A percentile compares a stretch with the other conserved stretches of the same genome.
These are phyloP conservation scores for Diachasmimorpha longicaudata DNA, from an alignment of 1,140 invertebrate species.

Conservation along the genomic window DNA sequence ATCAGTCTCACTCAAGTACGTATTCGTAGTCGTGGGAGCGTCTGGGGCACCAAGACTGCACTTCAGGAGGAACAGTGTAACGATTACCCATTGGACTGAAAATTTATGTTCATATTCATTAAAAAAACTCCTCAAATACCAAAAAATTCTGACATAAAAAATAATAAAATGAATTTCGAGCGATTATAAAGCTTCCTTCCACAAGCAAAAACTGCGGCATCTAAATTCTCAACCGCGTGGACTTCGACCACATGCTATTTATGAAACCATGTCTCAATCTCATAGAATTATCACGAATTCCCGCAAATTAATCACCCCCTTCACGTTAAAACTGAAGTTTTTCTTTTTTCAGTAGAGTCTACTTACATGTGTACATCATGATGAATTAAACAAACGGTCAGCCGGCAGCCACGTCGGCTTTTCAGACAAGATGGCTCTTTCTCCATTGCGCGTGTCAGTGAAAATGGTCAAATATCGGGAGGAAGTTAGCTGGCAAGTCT, in stretches of 20 bases:
- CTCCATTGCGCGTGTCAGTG: constrained; percentile 54
- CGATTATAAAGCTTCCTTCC: no score
- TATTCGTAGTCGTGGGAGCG: constrained; percentile 54
- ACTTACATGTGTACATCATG: constrained; percentile 52
- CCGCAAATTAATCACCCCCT: neutral
- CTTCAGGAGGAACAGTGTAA: constrained; percentile 21
- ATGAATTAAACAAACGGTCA: constrained; percentile 26
- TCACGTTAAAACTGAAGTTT: neutral
- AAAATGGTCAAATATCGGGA: constrained; percentile 46
- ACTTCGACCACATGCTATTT: neutral
- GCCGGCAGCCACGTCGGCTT: constrained; percentile 57
- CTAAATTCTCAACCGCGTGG: neutral
- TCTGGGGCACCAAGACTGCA: constrained; percentile 29
- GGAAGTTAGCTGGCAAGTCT: constrained; percentile 46
- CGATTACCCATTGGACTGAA: constrained; percentile 36
- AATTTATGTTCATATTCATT: no score
- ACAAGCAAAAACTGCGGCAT: neutral
- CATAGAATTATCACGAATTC: neutral
- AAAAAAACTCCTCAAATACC: neutral
- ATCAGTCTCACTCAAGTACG: constrained; percentile 66
- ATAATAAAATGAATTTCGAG: no score
- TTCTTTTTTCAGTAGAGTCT: constrained; percentile 20
- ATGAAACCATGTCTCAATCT: neutral
- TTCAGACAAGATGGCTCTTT: constrained; percentile 55
- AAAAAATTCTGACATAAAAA: no score